Conservation (phyloP, 2,113 vertebrate genomes). For the Sorex araneus region DNA sequence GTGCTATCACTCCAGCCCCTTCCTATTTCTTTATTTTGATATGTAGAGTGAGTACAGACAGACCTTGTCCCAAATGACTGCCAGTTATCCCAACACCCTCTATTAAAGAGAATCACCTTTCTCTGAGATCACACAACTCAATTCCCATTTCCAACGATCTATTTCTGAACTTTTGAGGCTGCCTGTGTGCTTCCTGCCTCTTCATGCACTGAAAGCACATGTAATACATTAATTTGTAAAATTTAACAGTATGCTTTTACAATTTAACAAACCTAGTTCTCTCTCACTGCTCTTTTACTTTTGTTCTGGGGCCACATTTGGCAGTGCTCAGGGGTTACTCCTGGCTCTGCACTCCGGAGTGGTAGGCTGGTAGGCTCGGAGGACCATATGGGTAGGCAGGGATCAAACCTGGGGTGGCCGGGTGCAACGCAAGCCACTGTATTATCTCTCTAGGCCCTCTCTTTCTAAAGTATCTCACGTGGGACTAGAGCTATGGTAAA, state of each 20-base stretch:
- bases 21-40: neutral
- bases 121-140: neutral
- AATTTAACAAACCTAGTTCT: neutral
- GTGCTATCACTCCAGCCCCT: too few relatives aligned
- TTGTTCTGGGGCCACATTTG: too few relatives aligned
- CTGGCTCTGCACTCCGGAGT: too few relatives aligned
- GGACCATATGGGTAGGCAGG: too few relatives aligned
- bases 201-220: neutral
- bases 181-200: neutral
- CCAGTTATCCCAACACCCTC: neutral
- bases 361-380: too few relatives aligned
- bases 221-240: neutral
- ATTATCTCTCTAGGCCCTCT: too few relatives aligned
- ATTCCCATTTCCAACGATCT: neutral
- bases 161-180: neutral
- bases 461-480: conserved; percentile 18
- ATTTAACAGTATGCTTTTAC: neutral
- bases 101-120: neutral
- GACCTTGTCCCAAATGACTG: neutral
- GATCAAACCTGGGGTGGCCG: too few relatives aligned
- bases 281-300: too few relatives aligned
- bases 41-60: neutral
- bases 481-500: too few relatives aligned
- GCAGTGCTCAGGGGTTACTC: too few relatives aligned
- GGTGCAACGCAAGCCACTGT: too few relatives aligned